phyloP scores from a whole-genome alignment of 2,888 invertebrate genomes.

The Cremastinae sp. region DNA sequence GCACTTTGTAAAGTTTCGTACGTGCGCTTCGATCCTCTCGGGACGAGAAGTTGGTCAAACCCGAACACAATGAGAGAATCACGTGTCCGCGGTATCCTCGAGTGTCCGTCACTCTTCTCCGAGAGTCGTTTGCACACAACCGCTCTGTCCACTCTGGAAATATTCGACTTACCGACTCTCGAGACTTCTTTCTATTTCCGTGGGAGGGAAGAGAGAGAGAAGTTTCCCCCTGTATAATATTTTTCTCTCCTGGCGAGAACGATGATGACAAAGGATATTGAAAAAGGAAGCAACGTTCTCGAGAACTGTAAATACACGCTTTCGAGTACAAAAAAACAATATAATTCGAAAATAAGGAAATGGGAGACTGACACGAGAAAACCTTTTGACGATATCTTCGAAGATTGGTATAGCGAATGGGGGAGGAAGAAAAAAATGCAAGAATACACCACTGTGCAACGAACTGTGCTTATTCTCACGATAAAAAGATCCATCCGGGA shows the following conservation, averaged over 20 bases:
- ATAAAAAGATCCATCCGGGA: too few relatives aligned
- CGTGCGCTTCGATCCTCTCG: slow-evolving; percentile 30
- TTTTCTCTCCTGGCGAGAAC: slow-evolving; percentile 26
- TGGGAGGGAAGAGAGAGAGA: slow-evolving; percentile 5
- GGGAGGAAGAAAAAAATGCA: too few relatives aligned
- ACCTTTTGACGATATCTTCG: too few relatives aligned
- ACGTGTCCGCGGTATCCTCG: slow-evolving; percentile 32
- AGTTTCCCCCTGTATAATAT: background rate
- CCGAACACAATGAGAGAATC: slow-evolving; percentile 56
- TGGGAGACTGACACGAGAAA: too few relatives aligned
- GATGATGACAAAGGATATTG: slow-evolving; percentile 45
- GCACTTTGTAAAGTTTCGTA: slow-evolving; percentile 17
- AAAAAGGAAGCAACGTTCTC: slow-evolving; percentile 13
- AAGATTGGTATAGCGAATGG: too few relatives aligned
- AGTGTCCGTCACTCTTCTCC: slow-evolving; percentile 50
- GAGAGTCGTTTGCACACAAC: slow-evolving; percentile 57
- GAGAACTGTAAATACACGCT: too few relatives aligned
- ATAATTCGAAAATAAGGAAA: too few relatives aligned
- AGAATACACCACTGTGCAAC: too few relatives aligned
- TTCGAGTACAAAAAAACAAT: too few relatives aligned
- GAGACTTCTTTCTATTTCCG: background rate
- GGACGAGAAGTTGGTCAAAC: slow-evolving; percentile 59
- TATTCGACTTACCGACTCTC: slow-evolving; percentile 47
- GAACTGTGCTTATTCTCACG: too few relatives aligned
- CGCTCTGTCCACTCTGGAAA: slow-evolving; percentile 35